A percentile compares a stretch with the other conserved stretches of the same genome.
These are phyloP conservation scores for Norana najaformis DNA, from an alignment of 2,888 invertebrate species.

Conservation along the genomic window DNA sequence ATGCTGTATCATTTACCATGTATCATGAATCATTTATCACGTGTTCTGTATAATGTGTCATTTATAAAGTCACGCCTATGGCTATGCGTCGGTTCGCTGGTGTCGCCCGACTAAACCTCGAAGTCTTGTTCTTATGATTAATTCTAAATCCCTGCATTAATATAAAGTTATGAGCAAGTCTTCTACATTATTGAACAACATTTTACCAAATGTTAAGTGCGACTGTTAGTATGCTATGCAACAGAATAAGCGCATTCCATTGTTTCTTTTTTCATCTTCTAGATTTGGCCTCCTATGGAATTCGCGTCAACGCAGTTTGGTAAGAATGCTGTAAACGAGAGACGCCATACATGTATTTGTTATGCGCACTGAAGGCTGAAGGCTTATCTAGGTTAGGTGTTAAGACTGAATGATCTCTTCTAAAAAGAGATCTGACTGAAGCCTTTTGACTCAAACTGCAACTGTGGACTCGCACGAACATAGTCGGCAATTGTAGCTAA, in stretches of 20 bases:
- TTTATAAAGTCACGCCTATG: too few species aligned
- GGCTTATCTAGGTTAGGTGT: too few species aligned
- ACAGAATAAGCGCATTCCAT: background rate
- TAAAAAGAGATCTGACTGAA: background rate
- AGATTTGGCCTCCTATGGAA: conserved; percentile 10
- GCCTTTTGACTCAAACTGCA: background rate
- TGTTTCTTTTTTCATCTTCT: background rate
- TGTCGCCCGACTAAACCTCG: too few species aligned
- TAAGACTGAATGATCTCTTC: background rate
- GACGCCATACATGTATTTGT: background rate
- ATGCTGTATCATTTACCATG: background rate
- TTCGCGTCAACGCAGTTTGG: conserved; percentile 10
- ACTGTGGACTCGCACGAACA: too few species aligned
- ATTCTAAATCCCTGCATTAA: too few species aligned
- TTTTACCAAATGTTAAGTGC: too few species aligned
- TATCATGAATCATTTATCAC: background rate
- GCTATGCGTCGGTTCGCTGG: too few species aligned
- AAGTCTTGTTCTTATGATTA: too few species aligned
- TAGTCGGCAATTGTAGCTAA: too few species aligned
- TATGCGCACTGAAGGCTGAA: background rate
- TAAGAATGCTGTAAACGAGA: background rate
- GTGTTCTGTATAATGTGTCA: background rate
- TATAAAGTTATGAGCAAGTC: too few species aligned
- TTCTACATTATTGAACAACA: too few species aligned
- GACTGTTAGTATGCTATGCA: too few species aligned